A percentile compares a stretch with the other conserved stretches of the same genome.
phyloP scores from a whole-genome alignment of 2,113 vertebrate species.

The Nyctibius bracteatus region DNA sequence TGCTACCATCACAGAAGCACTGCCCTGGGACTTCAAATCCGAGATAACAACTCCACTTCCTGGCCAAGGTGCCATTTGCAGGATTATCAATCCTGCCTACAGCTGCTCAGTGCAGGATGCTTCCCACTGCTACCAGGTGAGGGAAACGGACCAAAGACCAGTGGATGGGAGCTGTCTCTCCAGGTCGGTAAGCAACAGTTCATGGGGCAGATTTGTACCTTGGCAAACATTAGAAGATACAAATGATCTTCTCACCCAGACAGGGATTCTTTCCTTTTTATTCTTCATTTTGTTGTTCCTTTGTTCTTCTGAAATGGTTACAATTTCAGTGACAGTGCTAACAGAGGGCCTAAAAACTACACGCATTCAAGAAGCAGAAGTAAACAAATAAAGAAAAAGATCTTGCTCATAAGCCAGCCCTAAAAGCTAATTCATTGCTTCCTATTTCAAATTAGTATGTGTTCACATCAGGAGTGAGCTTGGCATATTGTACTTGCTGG shows the following conservation, averaged over 20 bases:
- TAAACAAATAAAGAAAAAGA: background rate
- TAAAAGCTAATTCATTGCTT: conserved; percentile 13
- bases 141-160: background rate
- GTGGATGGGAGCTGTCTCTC: background rate
- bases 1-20: background rate
- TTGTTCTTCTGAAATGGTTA: background rate
- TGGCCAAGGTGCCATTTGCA: background rate
- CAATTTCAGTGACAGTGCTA: background rate
- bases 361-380: background rate
- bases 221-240: background rate
- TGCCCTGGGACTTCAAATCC: background rate
- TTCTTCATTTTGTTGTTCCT: background rate
- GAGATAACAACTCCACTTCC: background rate
- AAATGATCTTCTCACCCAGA: background rate
- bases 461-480: background rate
- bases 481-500: background rate
- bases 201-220: background rate
- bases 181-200: background rate
- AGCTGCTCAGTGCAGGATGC: background rate
- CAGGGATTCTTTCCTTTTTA: background rate
- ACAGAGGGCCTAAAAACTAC: background rate
- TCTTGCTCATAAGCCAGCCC: background rate
- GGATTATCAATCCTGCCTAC: background rate
- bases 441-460: background rate
- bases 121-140: background rate